These are phyloP conservation scores for Microcebus lehilahytsara DNA, from an alignment of 2,113 vertebrate genomes.

Conservation along the genomic window DNA sequence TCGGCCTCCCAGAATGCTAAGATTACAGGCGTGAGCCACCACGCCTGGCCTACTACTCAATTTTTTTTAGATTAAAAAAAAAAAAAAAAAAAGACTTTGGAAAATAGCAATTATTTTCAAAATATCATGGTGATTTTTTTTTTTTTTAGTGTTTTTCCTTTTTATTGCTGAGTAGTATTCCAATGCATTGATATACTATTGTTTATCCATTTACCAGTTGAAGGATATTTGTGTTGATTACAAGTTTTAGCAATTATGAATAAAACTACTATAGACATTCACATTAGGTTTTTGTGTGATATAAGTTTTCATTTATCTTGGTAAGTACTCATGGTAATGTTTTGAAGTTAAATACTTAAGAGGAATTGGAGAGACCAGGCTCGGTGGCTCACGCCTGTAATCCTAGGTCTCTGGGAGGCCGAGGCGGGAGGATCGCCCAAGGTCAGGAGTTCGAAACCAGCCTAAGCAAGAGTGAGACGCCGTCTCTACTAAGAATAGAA, in stretches of 20 bases:
- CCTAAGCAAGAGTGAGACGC: too few species aligned
- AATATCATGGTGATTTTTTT: neutral
- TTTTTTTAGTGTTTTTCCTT: neutral
- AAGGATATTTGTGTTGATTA: neutral
- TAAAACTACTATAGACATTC: neutral
- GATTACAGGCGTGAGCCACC: too few species aligned
- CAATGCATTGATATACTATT: neutral
- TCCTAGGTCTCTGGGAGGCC: too few species aligned
- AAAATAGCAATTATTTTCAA: conserved; percentile 12
- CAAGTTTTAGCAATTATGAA: neutral
- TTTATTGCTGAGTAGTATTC: neutral
- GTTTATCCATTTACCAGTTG: neutral
- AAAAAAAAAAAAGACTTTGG: neutral
- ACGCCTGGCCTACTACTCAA: neutral
- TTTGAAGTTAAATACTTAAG: neutral
- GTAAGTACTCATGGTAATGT: neutral
- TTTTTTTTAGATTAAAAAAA: neutral
- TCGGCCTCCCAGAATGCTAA: too few species aligned
- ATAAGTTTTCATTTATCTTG: neutral
- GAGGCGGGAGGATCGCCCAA: too few species aligned
- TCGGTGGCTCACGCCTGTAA: too few species aligned
- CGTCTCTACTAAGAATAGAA: too few species aligned
- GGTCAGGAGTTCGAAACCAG: too few species aligned
- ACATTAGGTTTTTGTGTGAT: neutral
- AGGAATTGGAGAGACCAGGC: neutral